Evolutionary conservation across 2,888 invertebrate genomes (phyloP), one percentile per base, ranked within the genome.

Genomic region (Agonopterix subpropinquella): DNA sequence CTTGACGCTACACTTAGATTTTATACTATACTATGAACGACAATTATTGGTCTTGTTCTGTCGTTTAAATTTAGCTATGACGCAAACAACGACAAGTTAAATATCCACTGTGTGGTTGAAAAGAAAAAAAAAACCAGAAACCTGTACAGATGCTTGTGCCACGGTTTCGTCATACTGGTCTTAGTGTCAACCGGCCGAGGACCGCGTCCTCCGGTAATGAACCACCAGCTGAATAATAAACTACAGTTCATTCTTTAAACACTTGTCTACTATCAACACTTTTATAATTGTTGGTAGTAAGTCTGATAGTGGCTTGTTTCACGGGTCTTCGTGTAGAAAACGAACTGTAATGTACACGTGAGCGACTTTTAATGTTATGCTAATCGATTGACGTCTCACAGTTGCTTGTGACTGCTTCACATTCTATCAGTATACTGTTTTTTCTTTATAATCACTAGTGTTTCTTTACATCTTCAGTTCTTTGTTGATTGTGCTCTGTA

Each of bases 151-250:
- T 53, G 54, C 56, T 53, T 51, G 60, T 52, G 59, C 55, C 56
- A 46, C 47, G 58, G 63, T 72, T 70, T 69, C 74, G 64, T 68
- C 71, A 74, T 60, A 56, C 60, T 58, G 62, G 50, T 51, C 56
- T 55, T 60, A 59, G 64, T 67, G 67, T 63, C 67, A 68, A 28
- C 41, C 45, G 7, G 41, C 28, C 48, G 53, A 18, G 49, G 58
- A 59, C 53, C 57, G 64, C 62, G 59, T 63, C 57, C 54, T 56
- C 52, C 64, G 47, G 54, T 53, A 67, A 56, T 58, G 66, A 68
- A 62, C 66, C 65, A 71, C 60, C 62, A 52, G 49, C 49, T 28
- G 28, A 28, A 28, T 28, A 28, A 28, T 28, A 28, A 28, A 28
- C 28, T 28, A 28, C 28, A 28, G 28, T 28, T 28, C 28, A 28